These are phyloP conservation scores for Eupelmus urozonus DNA, from an alignment of 2,888 invertebrate genomes.

Conservation along the genomic window DNA sequence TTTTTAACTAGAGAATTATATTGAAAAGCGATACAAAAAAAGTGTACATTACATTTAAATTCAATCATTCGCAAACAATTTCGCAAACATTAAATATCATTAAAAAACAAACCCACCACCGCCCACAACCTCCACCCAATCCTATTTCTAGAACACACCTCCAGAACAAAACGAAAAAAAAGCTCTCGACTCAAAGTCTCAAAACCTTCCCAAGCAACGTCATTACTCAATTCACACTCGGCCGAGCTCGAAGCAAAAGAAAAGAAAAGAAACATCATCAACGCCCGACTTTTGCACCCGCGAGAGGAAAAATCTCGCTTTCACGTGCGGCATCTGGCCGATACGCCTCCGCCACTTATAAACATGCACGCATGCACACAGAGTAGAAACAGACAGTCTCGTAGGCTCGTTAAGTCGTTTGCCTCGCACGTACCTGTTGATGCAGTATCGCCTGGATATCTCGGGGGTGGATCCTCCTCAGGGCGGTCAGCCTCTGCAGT, in stretches of 20 bases:
- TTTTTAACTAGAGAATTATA: too few relatives aligned
- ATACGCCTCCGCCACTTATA: not conserved
- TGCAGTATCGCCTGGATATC: slow-evolving; percentile 75
- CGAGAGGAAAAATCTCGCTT: not conserved
- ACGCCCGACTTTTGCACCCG: not conserved
- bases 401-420: not conserved
- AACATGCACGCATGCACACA: not conserved
- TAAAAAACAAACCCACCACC: too few relatives aligned
- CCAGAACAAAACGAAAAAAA: not conserved
- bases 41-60: too few relatives aligned
- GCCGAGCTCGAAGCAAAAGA: not conserved
- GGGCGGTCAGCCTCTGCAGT: slow-evolving; percentile 93
- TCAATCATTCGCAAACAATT: too few relatives aligned
- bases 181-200: not conserved
- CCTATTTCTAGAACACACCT: not conserved
- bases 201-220: not conserved
- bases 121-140: too few relatives aligned
- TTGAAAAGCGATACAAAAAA: too few relatives aligned
- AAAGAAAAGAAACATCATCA: not conserved
- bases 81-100: too few relatives aligned
- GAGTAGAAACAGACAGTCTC: not conserved
- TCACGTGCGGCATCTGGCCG: slow-evolving; percentile 4
- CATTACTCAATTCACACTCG: slow-evolving; percentile 15
- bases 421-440: slow-evolving; percentile 69
- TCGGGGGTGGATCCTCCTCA: slow-evolving; percentile 92